Base-by-base conservation (phyloP, 1,140 invertebrate genomes). In the Drosophila malerkotliana region DNA sequence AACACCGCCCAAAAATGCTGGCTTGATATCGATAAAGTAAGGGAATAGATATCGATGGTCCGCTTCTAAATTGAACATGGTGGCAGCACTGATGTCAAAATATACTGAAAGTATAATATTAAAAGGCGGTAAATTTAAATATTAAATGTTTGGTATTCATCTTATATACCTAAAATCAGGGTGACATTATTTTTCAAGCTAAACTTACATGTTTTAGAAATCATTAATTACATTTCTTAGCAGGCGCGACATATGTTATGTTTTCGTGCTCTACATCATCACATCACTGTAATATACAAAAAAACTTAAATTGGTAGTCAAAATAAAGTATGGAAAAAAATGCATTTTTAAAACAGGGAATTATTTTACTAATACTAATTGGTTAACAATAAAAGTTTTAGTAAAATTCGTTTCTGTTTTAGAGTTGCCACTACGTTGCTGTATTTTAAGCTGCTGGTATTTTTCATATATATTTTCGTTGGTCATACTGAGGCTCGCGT, bases 1-100 rank as follows among this genome's bases (percentile, higher is more conserved):
- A 62, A 44, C 76, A 78, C 72, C 76, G 76, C 76, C 76, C 76
- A 75, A 78, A 78, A 78, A 28, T 24, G 75, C 60, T 72, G 59
- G 75, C 75, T 47, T 18, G 30, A 49, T 58, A 75, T 69, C 67
- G 72, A 71, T 75, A 62, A 44, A 2, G 4, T 26, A 1, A n/a
- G n/a, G 28, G 7, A 1, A 9, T 21, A 18, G 7, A 1, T 54
- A 69, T 69, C 72, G 72, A 74, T 74, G 51, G 30, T 18, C 10
- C 9, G 15, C 51, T 53, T 53, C 28, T 2, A 21, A 10, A 15
- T 37, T 21, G 5, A 53, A 12, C 14, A 24, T 1, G 1, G 14
- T 53, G 51, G 30, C 30, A 52, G 51, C 51, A 52, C 51, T 34
- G 30, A 9, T 5, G 30, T 6, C 14, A 12, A 10, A 52, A 32